Base-by-base conservation (phyloP, 53 echinoderm and acorn worm species). In the Paracentrotus lividus region DNA sequence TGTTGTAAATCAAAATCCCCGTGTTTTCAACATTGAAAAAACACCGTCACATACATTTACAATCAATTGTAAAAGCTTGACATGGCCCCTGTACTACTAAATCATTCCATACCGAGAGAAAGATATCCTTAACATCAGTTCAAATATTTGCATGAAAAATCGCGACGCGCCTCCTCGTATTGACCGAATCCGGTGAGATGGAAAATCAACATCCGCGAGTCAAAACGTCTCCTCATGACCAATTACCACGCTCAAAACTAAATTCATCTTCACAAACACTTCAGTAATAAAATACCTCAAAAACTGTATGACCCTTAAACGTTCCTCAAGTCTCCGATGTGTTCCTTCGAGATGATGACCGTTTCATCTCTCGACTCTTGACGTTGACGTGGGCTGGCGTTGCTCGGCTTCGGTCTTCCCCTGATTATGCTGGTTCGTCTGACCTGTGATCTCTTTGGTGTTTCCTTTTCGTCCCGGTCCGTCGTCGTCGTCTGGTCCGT, bases 331-430 rank as follows among this genome's bases (percentile, higher is more conserved):
- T 90, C 26, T 90, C 69, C 90, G 18, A 68, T 38, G 26, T 72
- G 68, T 42, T 90, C 53, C 72, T 72, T 72, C 90, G 33, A 16
- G 90, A 90, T 5, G 47, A 44, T 53, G 90, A 49, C 31, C 90
- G 90, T 38, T 90, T 90, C 18, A 90, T 47, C 29, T 69, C 72
- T 14, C 52, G 69, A 32, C 29, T 67, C 47, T 90, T 49, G 69
- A 51, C 32, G 59, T 60, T 38, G 89, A 59, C 61, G 65, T 8
- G 20, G 89, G 60, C 23, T 60, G 64, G 45, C 89, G 89, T 5
- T 57, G 89, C 24, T 89, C 60, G 21, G 87, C 56, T 24, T 56
- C 57, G 40, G 38, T 20, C 87, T 87, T 87, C 12, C 34, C 56
- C 55, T 20, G 54, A 2, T 6, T 34, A 26, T n/a, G n/a, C 57